A percentile compares a stretch with the other conserved stretches of the same genome.
These are phyloP conservation scores for Paramormyrops kingsleyae DNA, from an alignment of 2,113 vertebrate genomes.

Conservation along the genomic window DNA sequence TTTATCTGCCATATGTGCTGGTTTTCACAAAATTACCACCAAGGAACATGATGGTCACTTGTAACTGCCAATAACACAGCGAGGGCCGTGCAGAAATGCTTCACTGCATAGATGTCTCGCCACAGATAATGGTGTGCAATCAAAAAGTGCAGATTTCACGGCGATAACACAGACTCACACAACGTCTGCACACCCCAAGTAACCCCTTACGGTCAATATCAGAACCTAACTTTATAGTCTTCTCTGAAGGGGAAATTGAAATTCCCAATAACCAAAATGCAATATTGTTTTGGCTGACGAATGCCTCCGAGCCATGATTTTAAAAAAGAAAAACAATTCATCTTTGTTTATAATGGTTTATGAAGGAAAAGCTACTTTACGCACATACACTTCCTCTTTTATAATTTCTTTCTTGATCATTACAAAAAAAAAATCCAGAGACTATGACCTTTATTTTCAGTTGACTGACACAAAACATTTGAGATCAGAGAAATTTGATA, in stretches of 20 bases:
- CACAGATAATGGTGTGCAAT: conserved; percentile 42
- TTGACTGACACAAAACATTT: not conserved
- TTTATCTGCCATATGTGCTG: conserved; percentile 99
- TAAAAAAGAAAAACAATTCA: conserved; percentile 9
- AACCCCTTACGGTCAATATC: not conserved
- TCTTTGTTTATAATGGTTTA: not conserved
- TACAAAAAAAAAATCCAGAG: not conserved
- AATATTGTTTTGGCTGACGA: conserved; percentile 19
- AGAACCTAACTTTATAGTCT: conserved; percentile 2
- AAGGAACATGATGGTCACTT: conserved; percentile 86
- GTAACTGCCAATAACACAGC: conserved; percentile 97
- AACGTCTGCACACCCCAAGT: not conserved
- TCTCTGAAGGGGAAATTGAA: conserved; percentile 22
- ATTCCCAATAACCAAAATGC: conserved; percentile 23
- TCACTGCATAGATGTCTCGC: conserved; percentile 55
- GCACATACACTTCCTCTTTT: not conserved
- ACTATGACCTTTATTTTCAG: not conserved
- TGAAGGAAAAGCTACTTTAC: not conserved
- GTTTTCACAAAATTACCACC: conserved; percentile 98
- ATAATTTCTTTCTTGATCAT: not conserved
- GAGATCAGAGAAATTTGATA: not conserved
- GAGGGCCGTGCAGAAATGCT: conserved; percentile 75
- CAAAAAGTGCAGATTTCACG: conserved; percentile 22
- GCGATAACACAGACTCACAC: conserved; percentile 5
- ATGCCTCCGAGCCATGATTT: not conserved